Evolutionary conservation across 2,888 invertebrate genomes (phyloP), one percentile per base, ranked within the genome.

Genomic region (Morpho helenor): DNA sequence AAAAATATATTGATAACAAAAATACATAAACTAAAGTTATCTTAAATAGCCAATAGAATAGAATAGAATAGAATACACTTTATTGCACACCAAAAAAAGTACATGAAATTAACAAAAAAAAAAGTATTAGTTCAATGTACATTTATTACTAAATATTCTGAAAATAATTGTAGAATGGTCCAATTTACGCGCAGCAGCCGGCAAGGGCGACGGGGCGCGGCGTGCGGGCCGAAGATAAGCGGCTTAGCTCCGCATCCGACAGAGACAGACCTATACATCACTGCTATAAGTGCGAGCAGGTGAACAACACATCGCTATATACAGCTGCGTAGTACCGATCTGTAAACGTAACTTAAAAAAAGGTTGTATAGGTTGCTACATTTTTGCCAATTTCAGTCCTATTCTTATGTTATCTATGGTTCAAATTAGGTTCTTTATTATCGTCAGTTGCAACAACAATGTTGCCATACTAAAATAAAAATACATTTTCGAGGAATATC

Each of bases 181-280:
- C 81, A 71, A 63, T 66, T 76, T 80, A 81, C 81, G 75, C 86
- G 83, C 84, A 86, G 84, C 87, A 82, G 84, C 84, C 84, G 83
- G 69, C 69, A 65, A 71, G 73, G 80, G 70, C 67, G 61, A 72
- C 68, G 79, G 78, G 79, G 79, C 72, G 85, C 70, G 84, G 85
- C 82, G 88, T 87, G 90, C 87, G 87, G 88, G 87, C 77, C 62
- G 85, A 70, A 86, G 89, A 89, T 90, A 90, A 90, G 90, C 90
- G 87, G 90, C 89, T 90, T 90, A 90, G 79, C 85, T 85, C 83
- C 80, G 82, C 82, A 79, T 75, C 75, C 69, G 77, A 81, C 64
- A 64, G 80, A 73, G 82, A 85, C 68, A 67, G 64, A 67, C 64
- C 44, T 57, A 83, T 74, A 61, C 66, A n/a, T 43, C 22, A 7